Percentiles rank a stretch among this genome's conserved stretches.
phyloP scores from a whole-genome alignment of 2,113 vertebrate genomes.

The Electrona antarctica region DNA sequence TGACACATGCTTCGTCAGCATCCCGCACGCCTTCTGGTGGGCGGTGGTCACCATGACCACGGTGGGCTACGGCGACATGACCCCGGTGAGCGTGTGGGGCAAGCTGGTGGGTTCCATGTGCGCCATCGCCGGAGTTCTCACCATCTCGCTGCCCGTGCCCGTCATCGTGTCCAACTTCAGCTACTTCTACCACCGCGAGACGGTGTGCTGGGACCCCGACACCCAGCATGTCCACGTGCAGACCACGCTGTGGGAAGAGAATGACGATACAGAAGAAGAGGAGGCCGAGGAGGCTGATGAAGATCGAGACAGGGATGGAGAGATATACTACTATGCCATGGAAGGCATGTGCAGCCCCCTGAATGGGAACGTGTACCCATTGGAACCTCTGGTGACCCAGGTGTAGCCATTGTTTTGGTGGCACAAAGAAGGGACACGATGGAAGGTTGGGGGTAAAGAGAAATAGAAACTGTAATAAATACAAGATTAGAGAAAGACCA shows the following conservation, averaged over 20 bases:
- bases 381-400: slow-evolving; percentile 81
- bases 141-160: slow-evolving; percentile 86
- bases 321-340: slow-evolving; percentile 62
- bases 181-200: slow-evolving; percentile 80
- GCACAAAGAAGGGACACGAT: not conserved
- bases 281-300: slow-evolving; percentile 48
- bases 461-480: not conserved
- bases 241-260: slow-evolving; percentile 68
- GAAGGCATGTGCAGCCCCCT: slow-evolving; percentile 69
- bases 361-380: slow-evolving; percentile 59
- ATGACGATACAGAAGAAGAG: slow-evolving; percentile 49
- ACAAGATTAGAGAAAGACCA: not conserved
- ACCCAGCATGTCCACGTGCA: slow-evolving; percentile 78
- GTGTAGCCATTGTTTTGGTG: slow-evolving; percentile 68
- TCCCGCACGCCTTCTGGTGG: slow-evolving; percentile 92
- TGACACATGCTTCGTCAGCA: slow-evolving; percentile 84
- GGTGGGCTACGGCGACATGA: slow-evolving; percentile 91
- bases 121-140: slow-evolving; percentile 89
- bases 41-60: slow-evolving; percentile 92
- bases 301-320: slow-evolving; percentile 39
- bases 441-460: not conserved
- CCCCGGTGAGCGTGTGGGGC: slow-evolving; percentile 85
- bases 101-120: slow-evolving; percentile 91
- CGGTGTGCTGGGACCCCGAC: slow-evolving; percentile 75
- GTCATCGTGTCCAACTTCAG: slow-evolving; percentile 81